Evolutionary conservation across 2,113 vertebrate genomes (phyloP), one percentile per base, ranked within the genome.

Genomic region (Onychostruthus taczanowskii): DNA sequence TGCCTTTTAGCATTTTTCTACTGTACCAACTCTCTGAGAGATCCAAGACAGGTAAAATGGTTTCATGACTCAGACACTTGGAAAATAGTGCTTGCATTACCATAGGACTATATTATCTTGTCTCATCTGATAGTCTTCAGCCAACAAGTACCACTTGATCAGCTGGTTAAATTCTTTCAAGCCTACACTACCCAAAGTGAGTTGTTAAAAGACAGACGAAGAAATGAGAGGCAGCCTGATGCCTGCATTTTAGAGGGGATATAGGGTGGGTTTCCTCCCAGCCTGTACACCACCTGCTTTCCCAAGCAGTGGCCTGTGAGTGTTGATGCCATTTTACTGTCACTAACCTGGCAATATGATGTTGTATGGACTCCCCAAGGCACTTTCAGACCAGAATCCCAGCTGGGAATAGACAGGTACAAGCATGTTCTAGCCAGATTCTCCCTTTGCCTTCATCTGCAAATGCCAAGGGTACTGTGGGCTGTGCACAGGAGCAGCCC

Each of bases 221-320:
- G 35, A 43, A 50, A 73, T 56, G 74, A 83, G 43, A 78, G 24
- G 18, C 16, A 31, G 12, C 6, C 30, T 39, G 33, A 33, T 73
- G 27, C 22, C 23, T 84, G 13, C 30, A 13, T 61, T 39, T 21
- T 39, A 22, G 12, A 5, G 7, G 27, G 31, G 21, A 26, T 16
- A 2, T 11, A 28, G 23, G 3, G 14, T 50, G 26, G 27, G 5
- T 41, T 80, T 84, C 69, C 37, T 52, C 47, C 31, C 53, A 49
- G 8, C n/a, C 30, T 82, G 20, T 16, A 21, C 13, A 41, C 21
- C 13, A 19, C 21, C 1, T 0, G 0, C 76, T 39, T 59, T 47
- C 44, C 41, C 0, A 1, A 28, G 46, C 0, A 0, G 10, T 77
- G 35, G 1, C 41, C 21, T 62, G 18, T 39, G 46, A 69, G 16